A percentile compares a stretch with the other conserved stretches of the same genome.
These are phyloP conservation scores for Falco cherrug DNA, from an alignment of 2,797 vertebrate genomes.

Conservation along the genomic window DNA sequence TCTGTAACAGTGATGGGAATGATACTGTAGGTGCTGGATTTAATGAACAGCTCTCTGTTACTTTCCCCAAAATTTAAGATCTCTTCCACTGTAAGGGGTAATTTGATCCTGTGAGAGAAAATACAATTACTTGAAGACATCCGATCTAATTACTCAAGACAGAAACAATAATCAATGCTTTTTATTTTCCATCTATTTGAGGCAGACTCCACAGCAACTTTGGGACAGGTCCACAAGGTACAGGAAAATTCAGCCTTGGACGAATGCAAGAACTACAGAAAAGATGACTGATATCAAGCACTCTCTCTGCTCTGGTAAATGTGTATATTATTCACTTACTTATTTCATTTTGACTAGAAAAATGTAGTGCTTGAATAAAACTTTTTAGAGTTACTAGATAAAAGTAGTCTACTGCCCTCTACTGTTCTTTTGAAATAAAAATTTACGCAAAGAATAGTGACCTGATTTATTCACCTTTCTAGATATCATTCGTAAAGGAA, in stretches of 20 bases:
- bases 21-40: constrained; percentile 90
- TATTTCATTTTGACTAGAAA: not conserved
- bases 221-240: not conserved
- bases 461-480: not conserved
- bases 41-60: constrained; percentile 88
- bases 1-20: constrained; percentile 83
- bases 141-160: not conserved
- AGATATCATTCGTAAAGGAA: not conserved
- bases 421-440: not conserved
- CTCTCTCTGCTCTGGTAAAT: not conserved
- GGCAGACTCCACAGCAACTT: not conserved
- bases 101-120: constrained; percentile 76
- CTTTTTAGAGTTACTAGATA: not conserved
- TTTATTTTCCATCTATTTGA: not conserved
- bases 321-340: not conserved
- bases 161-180: not conserved
- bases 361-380: not conserved
- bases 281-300: not conserved
- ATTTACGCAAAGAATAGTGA: not conserved
- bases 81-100: constrained; percentile 86
- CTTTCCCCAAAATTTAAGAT: constrained; percentile 86
- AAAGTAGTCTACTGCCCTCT: constrained; percentile 10
- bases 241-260: not conserved
- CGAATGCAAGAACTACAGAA: not conserved
- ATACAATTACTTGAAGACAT: not conserved